phyloP scores from a whole-genome alignment of 2,888 invertebrate genomes.

The Mimumesa dahlbomi region DNA sequence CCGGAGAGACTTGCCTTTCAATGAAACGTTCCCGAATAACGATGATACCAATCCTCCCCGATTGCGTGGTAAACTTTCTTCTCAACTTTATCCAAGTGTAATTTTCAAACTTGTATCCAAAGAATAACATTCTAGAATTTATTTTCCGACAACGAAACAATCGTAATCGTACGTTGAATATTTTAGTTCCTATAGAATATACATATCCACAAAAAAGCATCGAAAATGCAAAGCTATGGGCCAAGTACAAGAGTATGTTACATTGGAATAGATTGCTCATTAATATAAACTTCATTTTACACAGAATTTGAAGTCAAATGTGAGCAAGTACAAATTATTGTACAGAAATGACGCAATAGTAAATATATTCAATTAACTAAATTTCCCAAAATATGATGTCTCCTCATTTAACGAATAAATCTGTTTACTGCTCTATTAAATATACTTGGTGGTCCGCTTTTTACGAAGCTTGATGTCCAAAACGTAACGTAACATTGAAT shows the following conservation, averaged over 20 bases:
- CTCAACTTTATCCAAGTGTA: constrained; percentile 7
- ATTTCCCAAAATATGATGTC: neutral
- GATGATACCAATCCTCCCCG: constrained; percentile 43
- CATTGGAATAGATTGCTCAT: too few relatives aligned
- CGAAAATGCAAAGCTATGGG: too few relatives aligned
- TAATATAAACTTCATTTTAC: too few relatives aligned
- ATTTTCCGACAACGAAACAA: neutral
- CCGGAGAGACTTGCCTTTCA: constrained; percentile 49
- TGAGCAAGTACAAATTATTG: too few relatives aligned
- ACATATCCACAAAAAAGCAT: neutral
- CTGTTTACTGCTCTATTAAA: too few relatives aligned
- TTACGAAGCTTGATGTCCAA: too few relatives aligned
- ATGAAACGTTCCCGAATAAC: constrained; percentile 60
- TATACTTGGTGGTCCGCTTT: too few relatives aligned
- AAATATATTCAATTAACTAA: too few relatives aligned
- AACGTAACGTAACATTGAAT: neutral
- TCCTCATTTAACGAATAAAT: neutral
- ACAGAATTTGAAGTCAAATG: too few relatives aligned
- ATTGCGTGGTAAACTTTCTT: constrained; percentile 28
- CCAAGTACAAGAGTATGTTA: too few relatives aligned
- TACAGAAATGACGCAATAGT: too few relatives aligned
- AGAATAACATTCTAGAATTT: neutral
- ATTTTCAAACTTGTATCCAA: neutral
- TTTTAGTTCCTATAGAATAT: neutral
- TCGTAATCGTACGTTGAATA: too few relatives aligned